A percentile compares a stretch with the other conserved stretches of the same genome.
phyloP scores from a whole-genome alignment of 2,888 invertebrate genomes.

The Caradrina kadenii region DNA sequence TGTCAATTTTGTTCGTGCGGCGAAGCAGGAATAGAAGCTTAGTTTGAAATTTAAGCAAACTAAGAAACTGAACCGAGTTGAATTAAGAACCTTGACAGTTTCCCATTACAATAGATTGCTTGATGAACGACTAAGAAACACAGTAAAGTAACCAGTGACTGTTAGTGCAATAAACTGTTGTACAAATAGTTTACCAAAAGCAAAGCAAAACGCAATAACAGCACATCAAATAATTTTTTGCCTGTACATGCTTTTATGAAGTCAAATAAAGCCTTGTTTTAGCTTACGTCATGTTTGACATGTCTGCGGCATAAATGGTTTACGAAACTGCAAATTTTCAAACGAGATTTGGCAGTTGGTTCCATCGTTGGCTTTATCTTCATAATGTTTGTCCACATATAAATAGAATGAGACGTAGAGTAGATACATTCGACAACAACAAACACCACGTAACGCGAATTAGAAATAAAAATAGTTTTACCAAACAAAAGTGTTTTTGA shows the following conservation, averaged over 20 bases:
- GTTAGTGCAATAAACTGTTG: slow-evolving; percentile 9
- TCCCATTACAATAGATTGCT: too few relatives aligned
- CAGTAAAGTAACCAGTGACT: neutral
- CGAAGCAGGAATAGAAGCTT: slow-evolving; percentile 11
- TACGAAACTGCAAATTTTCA: slow-evolving; percentile 36
- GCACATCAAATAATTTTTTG: slow-evolving; percentile 17
- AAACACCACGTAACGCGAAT: slow-evolving; percentile 44
- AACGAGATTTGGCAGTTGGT: slow-evolving; percentile 11
- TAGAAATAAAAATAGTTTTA: slow-evolving; percentile 36
- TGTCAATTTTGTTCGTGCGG: slow-evolving; percentile 33
- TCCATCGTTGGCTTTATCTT: neutral
- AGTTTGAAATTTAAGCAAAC: slow-evolving; percentile 14
- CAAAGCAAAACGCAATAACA: slow-evolving; percentile 17
- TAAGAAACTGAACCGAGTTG: neutral
- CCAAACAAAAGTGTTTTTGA: slow-evolving; percentile 29
- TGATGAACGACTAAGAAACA: neutral
- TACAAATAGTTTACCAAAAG: slow-evolving; percentile 11
- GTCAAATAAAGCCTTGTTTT: slow-evolving; percentile 41
- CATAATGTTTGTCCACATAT: slow-evolving; percentile 18
- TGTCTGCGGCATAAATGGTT: slow-evolving; percentile 15
- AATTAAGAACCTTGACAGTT: slow-evolving; percentile 4
- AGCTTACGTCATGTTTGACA: slow-evolving; percentile 56
- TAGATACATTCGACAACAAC: slow-evolving; percentile 19
- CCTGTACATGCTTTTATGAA: slow-evolving; percentile 35
- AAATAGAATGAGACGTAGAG: slow-evolving; percentile 28